Base-by-base conservation (phyloP, 2,113 vertebrate species). In the Mesocricetus auratus region DNA sequence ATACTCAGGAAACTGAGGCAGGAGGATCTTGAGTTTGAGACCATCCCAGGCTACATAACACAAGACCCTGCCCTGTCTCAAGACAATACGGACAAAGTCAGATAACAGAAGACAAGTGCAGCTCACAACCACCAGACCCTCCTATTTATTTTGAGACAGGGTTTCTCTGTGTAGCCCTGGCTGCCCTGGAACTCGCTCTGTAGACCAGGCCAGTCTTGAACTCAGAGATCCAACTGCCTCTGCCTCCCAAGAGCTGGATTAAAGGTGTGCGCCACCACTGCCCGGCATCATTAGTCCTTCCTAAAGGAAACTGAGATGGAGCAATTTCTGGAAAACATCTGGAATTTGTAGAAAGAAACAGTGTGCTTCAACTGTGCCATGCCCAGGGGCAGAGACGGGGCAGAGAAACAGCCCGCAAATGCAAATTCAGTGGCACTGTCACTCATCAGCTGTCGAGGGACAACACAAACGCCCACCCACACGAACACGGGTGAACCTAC, bases 51-150 rank as follows among this genome's bases (percentile, higher is more conserved):
- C 24, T 62, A 83, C 81, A 64, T 6, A 45, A 42, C 83, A 47
- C 83, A 68, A 68, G 83, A 47, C 1, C 10, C 33, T 87, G 33
- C 53, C 64, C 45, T 86, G 36, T 69, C 45, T 87, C 45, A 69
- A 47, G 66, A 47, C 42, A 86, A 10, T 62, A 62, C 31, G 11
- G 7, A 36, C 83, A 66, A 47, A 68, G 29, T 47, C 29, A 66
- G 31, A 8, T 36, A 53, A 53, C 31, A 26, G 10, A 1, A 60
- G 71, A 16, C 0, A 0, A 2, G 66, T 82, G 16, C 6, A 36
- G 16, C 15, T 10, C 47, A 12, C 33, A 31, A 0, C 31, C n/a
- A 1, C 31, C 21, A 0, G 45, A 24, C 1, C 3, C 6, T 1
- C 0, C 4, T 7, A 7, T 45, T 42, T n/a, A 21, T 12, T 11